Base-by-base conservation (phyloP, 2,888 invertebrate species). In the Heliothis peltigera region DNA sequence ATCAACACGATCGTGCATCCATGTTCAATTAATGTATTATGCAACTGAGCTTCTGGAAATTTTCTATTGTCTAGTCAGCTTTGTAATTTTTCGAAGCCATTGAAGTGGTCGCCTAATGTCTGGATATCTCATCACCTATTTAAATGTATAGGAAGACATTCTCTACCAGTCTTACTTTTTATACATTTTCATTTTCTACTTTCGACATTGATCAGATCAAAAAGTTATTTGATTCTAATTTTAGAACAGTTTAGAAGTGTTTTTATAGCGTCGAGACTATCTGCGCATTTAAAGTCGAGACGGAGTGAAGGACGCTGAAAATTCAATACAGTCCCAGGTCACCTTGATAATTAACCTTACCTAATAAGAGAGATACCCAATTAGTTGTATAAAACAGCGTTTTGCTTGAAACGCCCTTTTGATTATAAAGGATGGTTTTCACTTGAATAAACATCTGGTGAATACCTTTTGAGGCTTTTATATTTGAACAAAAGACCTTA, bases 21-120 rank as follows among this genome's bases (percentile, higher is more conserved):
- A 70, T 46, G 54, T 39, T 71, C 47, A 49, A 75, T 70, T 42
- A 61, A 61, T 48, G 18, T 25, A 63, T 57, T 70, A 75, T 62
- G 55, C 47, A 75, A 61, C 35, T 3, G 28, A 56, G 52, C 12
- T 75, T 44, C 63, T 61, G 18, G 61, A 54, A 28, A 54, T 18
- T 54, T 56, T 18, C 7, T 2, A 35, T 7, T 52, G n/a, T 59
- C 15, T 17, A 44, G 17, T 46, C 7, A 39, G 35, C n/a, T 8
- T 15, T 19, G 25, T 12, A 32, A 32, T 32, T 32, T 32, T 12
- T 32, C 2, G 49, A 68, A 35, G 44, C 48, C 48, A 18, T 5
- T 22, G 12, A 53, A 69, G 19, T 67, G 47, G 39, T 22, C 39
- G 44, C 10, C 44, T 19, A 19, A 8, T 32, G 43, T 52, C 32